phyloP scores from a whole-genome alignment of 2,797 vertebrate species.

The Trichosurus vulpecula region DNA sequence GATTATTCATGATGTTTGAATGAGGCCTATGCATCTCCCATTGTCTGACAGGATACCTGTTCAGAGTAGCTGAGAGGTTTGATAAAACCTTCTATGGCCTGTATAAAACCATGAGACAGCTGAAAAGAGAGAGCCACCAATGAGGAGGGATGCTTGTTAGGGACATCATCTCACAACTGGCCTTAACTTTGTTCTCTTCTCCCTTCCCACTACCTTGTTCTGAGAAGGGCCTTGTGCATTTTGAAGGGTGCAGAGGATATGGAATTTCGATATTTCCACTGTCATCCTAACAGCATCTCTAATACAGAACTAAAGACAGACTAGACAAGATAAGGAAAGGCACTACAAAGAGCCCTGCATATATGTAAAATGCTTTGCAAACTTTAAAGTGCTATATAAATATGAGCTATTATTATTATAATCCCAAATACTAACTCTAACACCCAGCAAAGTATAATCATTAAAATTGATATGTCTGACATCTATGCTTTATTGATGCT shows the following conservation, averaged over 20 bases:
- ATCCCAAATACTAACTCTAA: not conserved
- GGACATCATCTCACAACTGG: not conserved
- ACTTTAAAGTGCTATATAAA: not conserved
- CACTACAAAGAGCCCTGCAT: not conserved
- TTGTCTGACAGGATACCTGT: not conserved
- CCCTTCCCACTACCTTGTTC: too few species aligned
- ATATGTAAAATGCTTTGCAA: not conserved
- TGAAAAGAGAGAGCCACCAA: not conserved
- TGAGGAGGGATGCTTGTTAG: not conserved
- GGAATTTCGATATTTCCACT: not conserved
- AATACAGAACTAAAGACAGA: not conserved
- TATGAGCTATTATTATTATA: not conserved
- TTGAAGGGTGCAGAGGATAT: not conserved
- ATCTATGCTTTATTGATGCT: not conserved
- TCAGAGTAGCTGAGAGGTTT: not conserved
- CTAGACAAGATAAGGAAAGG: not conserved
- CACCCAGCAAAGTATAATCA: not conserved
- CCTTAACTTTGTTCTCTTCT: not conserved
- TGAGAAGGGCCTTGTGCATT: not conserved
- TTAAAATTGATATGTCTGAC: not conserved
- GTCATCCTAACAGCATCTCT: not conserved
- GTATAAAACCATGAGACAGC: not conserved
- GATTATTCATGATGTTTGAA: not conserved
- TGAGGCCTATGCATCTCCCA: not conserved
- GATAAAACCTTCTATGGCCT: not conserved